Percentiles rank a stretch among this genome's conserved stretches.
phyloP scores from a whole-genome alignment of 2,113 vertebrate species.

The Hippocampus comes region DNA sequence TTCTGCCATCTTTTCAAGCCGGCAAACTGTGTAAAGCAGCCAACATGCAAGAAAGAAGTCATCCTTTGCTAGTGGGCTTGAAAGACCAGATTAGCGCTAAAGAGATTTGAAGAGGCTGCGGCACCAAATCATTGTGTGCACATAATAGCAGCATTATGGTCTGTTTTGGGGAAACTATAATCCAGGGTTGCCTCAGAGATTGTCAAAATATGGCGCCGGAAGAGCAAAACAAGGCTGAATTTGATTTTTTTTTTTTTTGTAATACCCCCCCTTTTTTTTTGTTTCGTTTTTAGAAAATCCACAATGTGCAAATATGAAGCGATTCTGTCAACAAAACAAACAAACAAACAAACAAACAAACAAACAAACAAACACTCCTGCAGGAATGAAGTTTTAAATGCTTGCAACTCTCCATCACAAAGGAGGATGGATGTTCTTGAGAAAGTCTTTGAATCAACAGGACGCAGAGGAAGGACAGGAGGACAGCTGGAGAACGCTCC shows the following conservation, averaged over 20 bases:
- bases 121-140: conserved; percentile 28
- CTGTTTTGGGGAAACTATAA: conserved; percentile 23
- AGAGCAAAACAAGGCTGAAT: conserved; percentile 13
- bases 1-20: conserved; percentile 15
- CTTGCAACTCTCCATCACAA: conserved; percentile 29
- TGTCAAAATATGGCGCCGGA: conserved; percentile 17
- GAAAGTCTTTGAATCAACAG: conserved; percentile 36
- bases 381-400: conserved; percentile 42
- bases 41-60: conserved; percentile 30
- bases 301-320: background rate
- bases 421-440: conserved; percentile 30
- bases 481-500: conserved; percentile 52
- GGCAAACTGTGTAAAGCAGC: conserved; percentile 21
- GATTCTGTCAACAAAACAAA: background rate
- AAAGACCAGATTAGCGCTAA: conserved; percentile 44
- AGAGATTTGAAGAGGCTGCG: conserved; percentile 31
- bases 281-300: background rate
- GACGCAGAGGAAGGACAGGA: conserved; percentile 37
- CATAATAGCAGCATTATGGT: conserved; percentile 19
- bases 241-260: background rate
- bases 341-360: background rate
- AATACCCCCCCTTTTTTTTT: background rate
- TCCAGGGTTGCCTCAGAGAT: conserved; percentile 27
- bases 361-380: conserved; percentile 12
- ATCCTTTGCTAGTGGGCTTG: conserved; percentile 36